Percentiles rank a stretch among this genome's conserved stretches.
Conservation (phyloP, 2,888 invertebrate genomes). For the Chloroclysta siterata region DNA sequence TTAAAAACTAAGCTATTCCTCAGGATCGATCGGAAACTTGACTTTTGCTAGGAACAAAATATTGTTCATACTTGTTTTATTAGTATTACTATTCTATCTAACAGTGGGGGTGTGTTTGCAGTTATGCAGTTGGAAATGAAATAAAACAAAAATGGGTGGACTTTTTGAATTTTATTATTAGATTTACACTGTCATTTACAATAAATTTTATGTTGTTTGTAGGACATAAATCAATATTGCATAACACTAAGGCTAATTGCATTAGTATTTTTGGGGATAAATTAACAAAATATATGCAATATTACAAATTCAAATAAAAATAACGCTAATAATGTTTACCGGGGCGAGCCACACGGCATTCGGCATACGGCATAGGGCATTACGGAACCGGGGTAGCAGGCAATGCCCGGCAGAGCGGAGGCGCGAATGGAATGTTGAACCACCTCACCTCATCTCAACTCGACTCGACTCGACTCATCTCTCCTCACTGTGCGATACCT, state of each 20-base stretch:
- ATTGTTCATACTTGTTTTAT: no score
- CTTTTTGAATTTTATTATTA: conserved; percentile 85
- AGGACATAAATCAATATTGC: conserved; percentile 85
- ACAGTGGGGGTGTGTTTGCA: no score
- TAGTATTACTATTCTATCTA: no score
- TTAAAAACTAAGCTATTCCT: no score
- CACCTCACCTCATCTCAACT: conserved; percentile 44
- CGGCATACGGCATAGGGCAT: background rate
- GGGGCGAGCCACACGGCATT: conserved; percentile 62
- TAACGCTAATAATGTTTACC: conserved; percentile 83
- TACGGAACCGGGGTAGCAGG: conserved; percentile 5
- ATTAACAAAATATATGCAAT: conserved; percentile 84
- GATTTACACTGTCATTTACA: conserved; percentile 86
- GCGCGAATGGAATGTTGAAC: conserved; percentile 41
- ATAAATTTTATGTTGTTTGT: conserved; percentile 85
- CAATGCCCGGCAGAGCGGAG: conserved; percentile 3
- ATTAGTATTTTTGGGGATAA: conserved; percentile 84
- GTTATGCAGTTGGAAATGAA: conserved; percentile 35
- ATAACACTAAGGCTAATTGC: conserved; percentile 85
- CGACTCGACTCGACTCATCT: conserved; percentile 3
- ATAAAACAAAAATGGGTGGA: conserved; percentile 71
- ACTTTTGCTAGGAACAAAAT: no score
- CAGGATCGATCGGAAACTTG: no score
- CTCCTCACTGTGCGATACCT: conserved; percentile 66
- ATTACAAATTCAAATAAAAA: conserved; percentile 82